Conservation (phyloP, 2,113 vertebrate species). For the Lethenteron reissneri region DNA sequence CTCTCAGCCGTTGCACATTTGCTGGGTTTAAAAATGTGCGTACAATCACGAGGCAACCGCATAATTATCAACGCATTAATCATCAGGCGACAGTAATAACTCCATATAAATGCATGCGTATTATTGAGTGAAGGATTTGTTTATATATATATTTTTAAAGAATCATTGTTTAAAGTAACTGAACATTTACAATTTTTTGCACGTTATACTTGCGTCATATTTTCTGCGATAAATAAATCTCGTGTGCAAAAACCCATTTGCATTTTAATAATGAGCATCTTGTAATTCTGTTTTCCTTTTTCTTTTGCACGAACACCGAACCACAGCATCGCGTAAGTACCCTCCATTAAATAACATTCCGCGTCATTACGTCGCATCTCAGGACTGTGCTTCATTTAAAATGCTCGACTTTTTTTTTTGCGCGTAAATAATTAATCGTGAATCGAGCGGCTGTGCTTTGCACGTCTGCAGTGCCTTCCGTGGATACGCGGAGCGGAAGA, state of each 20-base stretch:
- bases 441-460: conserved; percentile 12
- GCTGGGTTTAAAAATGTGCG: too few species aligned
- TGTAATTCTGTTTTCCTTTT: conserved; percentile 3
- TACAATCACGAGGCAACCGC: too few species aligned
- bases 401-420: not conserved
- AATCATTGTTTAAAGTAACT: not conserved
- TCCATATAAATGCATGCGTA: not conserved
- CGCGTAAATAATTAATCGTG: not conserved
- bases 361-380: conserved; percentile 7
- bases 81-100: too few species aligned
- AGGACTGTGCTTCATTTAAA: conserved; percentile 4
- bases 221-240: too few species aligned
- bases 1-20: too few species aligned
- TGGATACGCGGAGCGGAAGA: conserved; percentile 84
- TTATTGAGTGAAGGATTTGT: not conserved
- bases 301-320: not conserved
- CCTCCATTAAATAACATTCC: conserved; percentile 10
- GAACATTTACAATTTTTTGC: too few species aligned
- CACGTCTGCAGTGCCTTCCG: conserved; percentile 80
- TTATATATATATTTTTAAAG: not conserved
- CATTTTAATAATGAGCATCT: too few species aligned
- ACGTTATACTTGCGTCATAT: too few species aligned
- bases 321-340: conserved; percentile 61
- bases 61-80: too few species aligned
- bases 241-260: too few species aligned